Evolutionary conservation across 2,888 invertebrate species (phyloP).

Genomic region (Gasteruption jaculator): DNA sequence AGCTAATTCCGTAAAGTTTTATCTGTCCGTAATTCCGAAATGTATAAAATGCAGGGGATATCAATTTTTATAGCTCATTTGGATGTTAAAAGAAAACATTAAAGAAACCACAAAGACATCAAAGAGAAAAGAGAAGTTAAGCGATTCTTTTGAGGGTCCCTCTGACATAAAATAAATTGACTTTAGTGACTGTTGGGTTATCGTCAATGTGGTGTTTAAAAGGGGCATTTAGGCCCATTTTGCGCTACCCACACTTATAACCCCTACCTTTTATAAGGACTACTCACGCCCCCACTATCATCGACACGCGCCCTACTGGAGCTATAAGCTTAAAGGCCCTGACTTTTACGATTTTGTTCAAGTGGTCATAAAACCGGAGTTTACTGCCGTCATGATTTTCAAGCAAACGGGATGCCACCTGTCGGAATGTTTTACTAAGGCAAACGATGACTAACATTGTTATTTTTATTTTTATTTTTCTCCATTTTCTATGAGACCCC

Average conservation of each 20-base stretch:
- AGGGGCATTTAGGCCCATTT: conserved; percentile 47
- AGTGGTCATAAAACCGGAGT: conserved; percentile 59
- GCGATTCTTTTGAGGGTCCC: conserved; percentile 29
- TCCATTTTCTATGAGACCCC: too few relatives aligned
- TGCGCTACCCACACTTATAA: conserved; percentile 36
- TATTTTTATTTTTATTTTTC: too few relatives aligned
- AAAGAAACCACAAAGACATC: too few relatives aligned
- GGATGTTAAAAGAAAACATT: too few relatives aligned
- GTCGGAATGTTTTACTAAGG: conserved; percentile 47
- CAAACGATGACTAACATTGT: conserved; percentile 37
- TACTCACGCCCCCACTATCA: conserved; percentile 46
- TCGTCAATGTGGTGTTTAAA: conserved; percentile 40
- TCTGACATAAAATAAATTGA: conserved; percentile 39
- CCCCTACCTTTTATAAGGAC: conserved; percentile 31
- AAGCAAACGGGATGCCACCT: conserved; percentile 51
- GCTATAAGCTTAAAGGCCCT: conserved; percentile 50
- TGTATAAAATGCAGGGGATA: too few relatives aligned
- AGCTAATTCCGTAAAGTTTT: too few relatives aligned
- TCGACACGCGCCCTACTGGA: conserved; percentile 50
- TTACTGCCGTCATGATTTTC: conserved; percentile 55
- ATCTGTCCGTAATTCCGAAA: too few relatives aligned
- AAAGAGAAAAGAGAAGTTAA: conserved; percentile 15
- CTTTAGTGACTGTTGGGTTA: conserved; percentile 33
- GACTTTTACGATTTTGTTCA: conserved; percentile 60
- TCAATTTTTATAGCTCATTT: too few relatives aligned